Evolutionary conservation across 92 coral and sea anemone species (phyloP), one percentile per base, ranked within the genome.

Genomic region (Umimayanthus kanabou): DNA sequence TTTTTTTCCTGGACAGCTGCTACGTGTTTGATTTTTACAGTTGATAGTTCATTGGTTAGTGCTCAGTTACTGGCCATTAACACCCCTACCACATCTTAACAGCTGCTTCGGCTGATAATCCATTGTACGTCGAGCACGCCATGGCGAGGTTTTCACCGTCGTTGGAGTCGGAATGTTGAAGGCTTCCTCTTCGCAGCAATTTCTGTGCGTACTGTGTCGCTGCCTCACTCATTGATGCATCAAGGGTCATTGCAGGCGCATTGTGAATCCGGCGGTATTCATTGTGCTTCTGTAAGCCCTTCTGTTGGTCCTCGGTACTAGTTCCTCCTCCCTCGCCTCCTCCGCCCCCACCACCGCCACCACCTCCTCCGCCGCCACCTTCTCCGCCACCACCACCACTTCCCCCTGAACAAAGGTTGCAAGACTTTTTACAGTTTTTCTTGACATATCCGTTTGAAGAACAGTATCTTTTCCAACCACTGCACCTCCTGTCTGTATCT

Each of bases 61-160:
- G 58, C 58, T 53, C 14, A 11, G 58, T 13, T 3, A 53, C 14
- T 13, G 14, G 18, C 20, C 11, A 53, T 53, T 15, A 53, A 53
- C 18, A 18, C 58, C 18, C 69, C 25, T 20, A 61, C 69, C 69
- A 61, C 69, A 61, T 61, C 1, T 61, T 23, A 18, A 61, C 69
- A 22, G 69, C 69, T 22, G 22, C 67, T 29, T 83, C 87, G 6
- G 67, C 64, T 65, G 87, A 83, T 69, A 70, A 14, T 9, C 87
- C 87, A 3, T 69, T 70, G 65, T 26, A 5, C 3, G 87, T 13
- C 8, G 87, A 83, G 66, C 87, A 83, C 26, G 37, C 67, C 87
- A 69, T 83, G 57, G 87, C 87, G 70, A 45, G 87, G 20, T 83
- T 83, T 47, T 83, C 87, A 0, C 87, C 87, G 39, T 83, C 87